Evolutionary conservation across 2,888 invertebrate species (phyloP).

Genomic region (Clusia tigrina): DNA sequence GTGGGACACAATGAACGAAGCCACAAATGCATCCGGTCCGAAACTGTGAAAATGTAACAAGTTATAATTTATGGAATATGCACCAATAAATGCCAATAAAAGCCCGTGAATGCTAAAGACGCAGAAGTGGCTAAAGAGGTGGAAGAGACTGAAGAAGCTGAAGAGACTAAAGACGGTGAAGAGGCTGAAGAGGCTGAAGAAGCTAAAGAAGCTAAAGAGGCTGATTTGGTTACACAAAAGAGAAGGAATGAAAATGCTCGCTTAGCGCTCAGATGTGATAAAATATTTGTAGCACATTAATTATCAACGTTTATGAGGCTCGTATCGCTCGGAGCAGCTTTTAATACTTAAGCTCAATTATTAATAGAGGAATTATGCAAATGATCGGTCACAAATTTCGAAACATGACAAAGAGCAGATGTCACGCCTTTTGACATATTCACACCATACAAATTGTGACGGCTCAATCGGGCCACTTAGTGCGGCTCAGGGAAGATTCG

Average conservation of each 20-base stretch:
- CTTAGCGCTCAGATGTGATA: no score
- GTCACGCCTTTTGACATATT: no score
- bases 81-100: not conserved
- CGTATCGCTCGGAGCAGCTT: not conserved
- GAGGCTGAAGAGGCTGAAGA: no score
- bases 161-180: no score
- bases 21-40: conserved; percentile 6
- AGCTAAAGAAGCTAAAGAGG: no score
- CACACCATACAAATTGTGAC: no score
- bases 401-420: not conserved
- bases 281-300: not conserved
- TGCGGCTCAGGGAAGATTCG: no score
- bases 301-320: conserved; percentile 2
- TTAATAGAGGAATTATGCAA: not conserved
- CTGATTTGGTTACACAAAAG: no score
- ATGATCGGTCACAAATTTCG: not conserved
- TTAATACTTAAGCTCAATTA: not conserved
- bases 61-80: not conserved
- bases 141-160: no score
- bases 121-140: no score
- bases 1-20: not conserved
- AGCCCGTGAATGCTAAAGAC: not conserved
- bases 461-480: no score
- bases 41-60: not conserved
- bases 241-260: no score